phyloP scores from a whole-genome alignment of 2,113 vertebrate species.

The Eulemur macaco region DNA sequence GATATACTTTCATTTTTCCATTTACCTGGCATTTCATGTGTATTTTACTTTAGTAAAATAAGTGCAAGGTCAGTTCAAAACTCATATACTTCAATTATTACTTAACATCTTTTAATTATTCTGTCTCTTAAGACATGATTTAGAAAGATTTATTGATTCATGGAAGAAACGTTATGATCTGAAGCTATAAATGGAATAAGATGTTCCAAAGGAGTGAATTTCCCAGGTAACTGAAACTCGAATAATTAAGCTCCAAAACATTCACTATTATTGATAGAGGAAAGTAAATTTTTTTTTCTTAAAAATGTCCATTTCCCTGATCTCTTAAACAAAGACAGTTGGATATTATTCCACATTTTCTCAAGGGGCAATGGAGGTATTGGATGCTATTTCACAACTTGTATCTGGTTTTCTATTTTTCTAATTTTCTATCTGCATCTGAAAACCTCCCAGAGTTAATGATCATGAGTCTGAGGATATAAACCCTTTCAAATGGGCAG shows the following conservation, averaged over 20 bases:
- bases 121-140: background rate
- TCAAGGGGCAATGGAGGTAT: background rate
- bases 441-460: background rate
- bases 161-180: background rate
- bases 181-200: background rate
- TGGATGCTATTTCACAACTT: background rate
- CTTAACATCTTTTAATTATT: background rate
- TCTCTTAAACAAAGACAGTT: background rate
- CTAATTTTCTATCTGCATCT: background rate
- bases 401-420: background rate
- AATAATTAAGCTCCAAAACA: background rate
- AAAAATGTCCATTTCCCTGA: background rate
- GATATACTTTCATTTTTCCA: background rate
- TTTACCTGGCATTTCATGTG: background rate
- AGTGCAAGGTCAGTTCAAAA: background rate
- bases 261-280: background rate
- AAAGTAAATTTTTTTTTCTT: background rate
- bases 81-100: background rate
- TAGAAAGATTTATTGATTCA: background rate
- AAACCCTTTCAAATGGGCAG: background rate
- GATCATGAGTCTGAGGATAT: background rate
- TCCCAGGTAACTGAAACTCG: background rate
- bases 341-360: background rate
- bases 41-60: background rate
- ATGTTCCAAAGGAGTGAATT: background rate